Percentiles rank a stretch among this genome's conserved stretches.
Evolutionary conservation across 2,113 vertebrate species (phyloP).

Genomic region (Pterocles gutturalis): DNA sequence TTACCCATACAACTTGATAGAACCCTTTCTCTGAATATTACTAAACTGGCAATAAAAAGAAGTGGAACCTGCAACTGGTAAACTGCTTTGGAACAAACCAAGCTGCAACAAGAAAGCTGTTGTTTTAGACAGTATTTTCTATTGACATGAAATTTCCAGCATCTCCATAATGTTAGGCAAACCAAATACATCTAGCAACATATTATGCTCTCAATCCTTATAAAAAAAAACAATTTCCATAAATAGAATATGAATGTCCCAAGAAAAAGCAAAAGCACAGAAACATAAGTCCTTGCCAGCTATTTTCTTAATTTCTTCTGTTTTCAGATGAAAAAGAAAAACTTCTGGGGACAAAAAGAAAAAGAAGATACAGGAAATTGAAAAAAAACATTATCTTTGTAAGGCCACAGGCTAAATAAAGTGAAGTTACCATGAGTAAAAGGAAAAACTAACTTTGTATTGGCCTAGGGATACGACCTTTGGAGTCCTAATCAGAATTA

Average conservation of each 20-base stretch:
- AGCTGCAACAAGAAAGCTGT: not conserved
- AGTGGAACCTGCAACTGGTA: not conserved
- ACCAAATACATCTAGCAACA: not conserved
- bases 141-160: not conserved
- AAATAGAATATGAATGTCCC: not conserved
- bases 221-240: not conserved
- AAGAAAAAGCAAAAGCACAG: not conserved
- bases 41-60: not conserved
- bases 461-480: not conserved
- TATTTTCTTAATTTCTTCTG: not conserved
- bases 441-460: not conserved
- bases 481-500: not conserved
- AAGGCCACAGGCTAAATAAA: not conserved
- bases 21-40: not conserved
- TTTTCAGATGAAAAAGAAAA: not conserved
- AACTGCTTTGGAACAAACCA: not conserved
- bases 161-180: not conserved
- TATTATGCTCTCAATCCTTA: not conserved
- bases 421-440: not conserved
- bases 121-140: not conserved
- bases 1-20: not conserved
- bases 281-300: accelerated
- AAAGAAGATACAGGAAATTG: not conserved
- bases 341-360: not conserved
- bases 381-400: not conserved